phyloP scores from a whole-genome alignment of 2,113 vertebrate species.

The Gavia stellata region DNA sequence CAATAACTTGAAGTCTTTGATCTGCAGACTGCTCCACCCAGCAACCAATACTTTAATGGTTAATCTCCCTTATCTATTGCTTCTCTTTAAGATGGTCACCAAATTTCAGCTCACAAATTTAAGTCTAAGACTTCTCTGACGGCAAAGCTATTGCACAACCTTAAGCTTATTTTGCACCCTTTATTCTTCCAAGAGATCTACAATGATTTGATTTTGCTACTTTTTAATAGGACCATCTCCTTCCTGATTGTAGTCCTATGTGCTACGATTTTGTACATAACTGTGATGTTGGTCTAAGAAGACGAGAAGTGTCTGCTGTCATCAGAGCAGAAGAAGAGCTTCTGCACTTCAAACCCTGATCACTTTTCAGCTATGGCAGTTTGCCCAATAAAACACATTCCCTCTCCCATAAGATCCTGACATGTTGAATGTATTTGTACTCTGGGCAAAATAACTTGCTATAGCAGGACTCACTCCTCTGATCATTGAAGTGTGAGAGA shows the following conservation, averaged over 20 bases:
- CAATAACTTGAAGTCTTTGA: not conserved
- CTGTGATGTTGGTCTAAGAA: not conserved
- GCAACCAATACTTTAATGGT: not conserved
- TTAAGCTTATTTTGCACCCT: not conserved
- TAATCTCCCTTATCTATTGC: not conserved
- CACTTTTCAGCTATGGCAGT: not conserved
- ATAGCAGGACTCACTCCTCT: not conserved
- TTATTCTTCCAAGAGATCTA: not conserved
- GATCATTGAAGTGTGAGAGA: not conserved
- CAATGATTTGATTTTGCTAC: not conserved
- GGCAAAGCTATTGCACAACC: not conserved
- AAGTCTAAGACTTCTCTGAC: not conserved
- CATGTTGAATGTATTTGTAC: not conserved
- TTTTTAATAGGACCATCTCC: not conserved
- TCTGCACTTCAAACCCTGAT: not conserved
- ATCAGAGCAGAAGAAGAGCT: not conserved
- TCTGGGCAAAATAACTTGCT: not conserved
- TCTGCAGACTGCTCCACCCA: not conserved
- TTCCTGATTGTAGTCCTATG: not conserved
- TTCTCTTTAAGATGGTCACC: not conserved
- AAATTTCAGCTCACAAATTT: not conserved
- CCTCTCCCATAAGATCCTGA: not conserved
- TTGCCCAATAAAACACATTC: not conserved
- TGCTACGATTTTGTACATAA: not conserved
- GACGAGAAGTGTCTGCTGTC: not conserved